Percentiles rank a stretch among this genome's conserved stretches.
phyloP scores from a whole-genome alignment of 2,888 invertebrate genomes.

The Pristionchus mayeri region DNA sequence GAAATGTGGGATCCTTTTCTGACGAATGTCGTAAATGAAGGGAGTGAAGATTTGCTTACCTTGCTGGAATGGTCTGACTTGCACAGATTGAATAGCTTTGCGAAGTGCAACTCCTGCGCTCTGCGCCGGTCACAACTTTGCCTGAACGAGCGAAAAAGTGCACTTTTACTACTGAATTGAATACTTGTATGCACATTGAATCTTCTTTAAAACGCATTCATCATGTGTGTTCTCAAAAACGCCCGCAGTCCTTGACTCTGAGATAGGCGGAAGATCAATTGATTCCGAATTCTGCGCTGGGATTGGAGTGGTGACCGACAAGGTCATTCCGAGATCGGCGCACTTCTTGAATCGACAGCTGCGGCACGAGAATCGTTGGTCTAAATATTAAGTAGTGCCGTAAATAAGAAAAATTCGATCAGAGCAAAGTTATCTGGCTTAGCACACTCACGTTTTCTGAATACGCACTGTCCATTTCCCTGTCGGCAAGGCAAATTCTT shows the following conservation, averaged over 20 bases:
- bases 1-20: too few relatives aligned
- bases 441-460: background rate
- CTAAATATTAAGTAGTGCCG: background rate
- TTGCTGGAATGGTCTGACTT: background rate
- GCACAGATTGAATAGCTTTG: background rate
- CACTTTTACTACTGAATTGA: background rate
- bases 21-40: too few relatives aligned
- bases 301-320: background rate
- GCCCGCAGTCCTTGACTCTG: too few relatives aligned
- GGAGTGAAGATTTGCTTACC: background rate
- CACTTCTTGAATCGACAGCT: slow-evolving; percentile 7
- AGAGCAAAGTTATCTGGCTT: too few relatives aligned
- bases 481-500: slow-evolving; percentile 11
- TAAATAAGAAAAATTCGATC: too few relatives aligned
- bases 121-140: background rate
- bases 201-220: background rate
- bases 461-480: background rate
- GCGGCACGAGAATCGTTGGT: background rate
- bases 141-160: background rate
- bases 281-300: too few relatives aligned
- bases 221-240: too few relatives aligned
- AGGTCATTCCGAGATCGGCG: background rate
- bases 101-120: background rate
- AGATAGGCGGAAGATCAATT: too few relatives aligned
- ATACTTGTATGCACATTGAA: background rate